Base-by-base conservation (phyloP, 2,113 vertebrate genomes). In the Pseudopipra pipra region DNA sequence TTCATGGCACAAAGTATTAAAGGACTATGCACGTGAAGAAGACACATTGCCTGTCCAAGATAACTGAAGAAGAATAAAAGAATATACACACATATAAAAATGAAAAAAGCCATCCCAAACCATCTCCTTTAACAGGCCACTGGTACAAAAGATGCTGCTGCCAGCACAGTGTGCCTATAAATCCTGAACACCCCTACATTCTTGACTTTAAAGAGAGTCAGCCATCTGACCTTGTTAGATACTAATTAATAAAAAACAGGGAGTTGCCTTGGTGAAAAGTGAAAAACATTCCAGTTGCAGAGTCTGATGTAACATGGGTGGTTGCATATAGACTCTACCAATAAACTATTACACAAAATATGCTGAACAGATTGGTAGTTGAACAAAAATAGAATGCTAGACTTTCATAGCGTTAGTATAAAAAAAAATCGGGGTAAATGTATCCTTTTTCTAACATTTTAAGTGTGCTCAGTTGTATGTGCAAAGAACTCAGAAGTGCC, bases 231-330 rank as follows among this genome's bases (percentile, higher is more conserved):
- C 72, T 83, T 67, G 70, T 63, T 95, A 95, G 63, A 87, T 84
- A 91, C 80, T 93, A 97, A 96, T 93, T 93, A 96, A 93, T 37
- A 90, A 86, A 85, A 94, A 94, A 11, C 77, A 87, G 73, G 95
- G 95, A 91, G 91, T 84, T 67, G 87, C 73, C 83, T 79, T 90
- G 93, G 71, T 91, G 93, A 96, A 90, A 88, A 85, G 85, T 82
- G 96, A 97, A 97, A 93, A 91, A 95, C 95, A 96, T 96, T 96
- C 87, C 89, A 95, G 83, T 73, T 92, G 93, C 68, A 73, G 33
- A 65, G 59, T 80, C 88, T 96, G 95, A 87, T 90, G 96, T 85
- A 97, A 95, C 65, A 91, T 86, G 94, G 88, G 87, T 96, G 89
- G 86, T 25, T 96, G 59, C 93, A 92, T 85, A 85, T 93, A 97